Conservation (phyloP, 2,113 vertebrate genomes). For the Ammodytes marinus region DNA sequence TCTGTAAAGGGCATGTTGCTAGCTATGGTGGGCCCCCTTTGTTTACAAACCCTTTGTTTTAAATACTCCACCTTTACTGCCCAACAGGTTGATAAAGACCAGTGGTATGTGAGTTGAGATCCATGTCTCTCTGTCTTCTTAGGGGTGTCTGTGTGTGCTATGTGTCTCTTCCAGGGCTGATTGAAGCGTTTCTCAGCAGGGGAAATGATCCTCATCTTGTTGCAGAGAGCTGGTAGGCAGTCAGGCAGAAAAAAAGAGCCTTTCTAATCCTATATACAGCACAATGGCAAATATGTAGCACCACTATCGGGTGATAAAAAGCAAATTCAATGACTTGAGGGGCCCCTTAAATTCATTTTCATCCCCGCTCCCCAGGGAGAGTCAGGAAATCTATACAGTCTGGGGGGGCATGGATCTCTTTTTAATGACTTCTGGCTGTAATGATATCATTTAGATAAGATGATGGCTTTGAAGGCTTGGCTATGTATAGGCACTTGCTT, state of each 20-base stretch:
- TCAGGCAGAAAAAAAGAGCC: conserved; percentile 76
- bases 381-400: conserved; percentile 59
- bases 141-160: conserved; percentile 40
- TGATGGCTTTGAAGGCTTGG: conserved; percentile 59
- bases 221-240: conserved; percentile 64
- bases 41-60: not conserved
- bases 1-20: no score
- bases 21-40: no score
- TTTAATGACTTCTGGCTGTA: conserved; percentile 73
- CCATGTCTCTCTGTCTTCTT: conserved; percentile 1
- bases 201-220: conserved; percentile 71
- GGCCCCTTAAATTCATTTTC: conserved; percentile 72
- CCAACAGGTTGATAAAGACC: conserved; percentile 52
- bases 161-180: conserved; percentile 33
- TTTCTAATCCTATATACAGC: conserved; percentile 70
- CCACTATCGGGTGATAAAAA: conserved; percentile 66
- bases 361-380: conserved; percentile 58
- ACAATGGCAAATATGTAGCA: conserved; percentile 71
- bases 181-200: conserved; percentile 60
- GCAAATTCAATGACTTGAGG: conserved; percentile 75
- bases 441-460: conserved; percentile 70
- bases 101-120: conserved; percentile 48
- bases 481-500: conserved; percentile 76
- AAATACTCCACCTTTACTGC: conserved; percentile 20
- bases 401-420: conserved; percentile 29